These are phyloP conservation scores for Eristalinus aeneus DNA, from an alignment of 2,888 invertebrate genomes.

Conservation along the genomic window DNA sequence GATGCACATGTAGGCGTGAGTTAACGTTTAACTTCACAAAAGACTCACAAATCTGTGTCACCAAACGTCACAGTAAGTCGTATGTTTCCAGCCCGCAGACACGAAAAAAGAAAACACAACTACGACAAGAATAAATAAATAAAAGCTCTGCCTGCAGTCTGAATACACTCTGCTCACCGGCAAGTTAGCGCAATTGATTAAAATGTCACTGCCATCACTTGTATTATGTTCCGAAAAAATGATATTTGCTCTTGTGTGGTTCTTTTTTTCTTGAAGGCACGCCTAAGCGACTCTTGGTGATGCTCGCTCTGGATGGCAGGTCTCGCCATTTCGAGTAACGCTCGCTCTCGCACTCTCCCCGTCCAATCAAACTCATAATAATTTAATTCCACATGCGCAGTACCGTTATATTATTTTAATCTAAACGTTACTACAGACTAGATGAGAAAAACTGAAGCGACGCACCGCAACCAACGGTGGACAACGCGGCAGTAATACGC, in stretches of 20 bases:
- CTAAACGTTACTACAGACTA: constrained; percentile 17
- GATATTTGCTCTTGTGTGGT: background rate
- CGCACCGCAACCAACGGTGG: background rate
- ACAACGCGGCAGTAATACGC: too few relatives aligned
- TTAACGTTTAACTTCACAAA: background rate
- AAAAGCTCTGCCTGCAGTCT: background rate
- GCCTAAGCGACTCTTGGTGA: constrained; percentile 17
- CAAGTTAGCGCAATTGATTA: constrained; percentile 32
- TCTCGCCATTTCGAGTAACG: constrained; percentile 14
- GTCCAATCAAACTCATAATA: constrained; percentile 63
- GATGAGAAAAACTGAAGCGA: constrained; percentile 10
- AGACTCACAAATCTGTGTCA: constrained; percentile 22
- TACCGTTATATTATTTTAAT: constrained; percentile 55
- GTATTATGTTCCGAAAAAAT: background rate
- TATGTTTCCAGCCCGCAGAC: background rate
- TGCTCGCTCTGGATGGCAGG: background rate
- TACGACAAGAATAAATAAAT: background rate
- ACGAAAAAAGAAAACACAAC: background rate
- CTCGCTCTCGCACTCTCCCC: constrained; percentile 11
- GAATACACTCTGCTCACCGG: constrained; percentile 1
- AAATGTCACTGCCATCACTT: constrained; percentile 39
- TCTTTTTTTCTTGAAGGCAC: background rate
- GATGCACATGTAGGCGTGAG: background rate
- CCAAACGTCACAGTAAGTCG: background rate
- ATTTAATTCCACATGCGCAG: constrained; percentile 70